A percentile compares a stretch with the other conserved stretches of the same genome.
Conservation (phyloP, 2,797 vertebrate species). For the Pteronotus mesoamericanus region DNA sequence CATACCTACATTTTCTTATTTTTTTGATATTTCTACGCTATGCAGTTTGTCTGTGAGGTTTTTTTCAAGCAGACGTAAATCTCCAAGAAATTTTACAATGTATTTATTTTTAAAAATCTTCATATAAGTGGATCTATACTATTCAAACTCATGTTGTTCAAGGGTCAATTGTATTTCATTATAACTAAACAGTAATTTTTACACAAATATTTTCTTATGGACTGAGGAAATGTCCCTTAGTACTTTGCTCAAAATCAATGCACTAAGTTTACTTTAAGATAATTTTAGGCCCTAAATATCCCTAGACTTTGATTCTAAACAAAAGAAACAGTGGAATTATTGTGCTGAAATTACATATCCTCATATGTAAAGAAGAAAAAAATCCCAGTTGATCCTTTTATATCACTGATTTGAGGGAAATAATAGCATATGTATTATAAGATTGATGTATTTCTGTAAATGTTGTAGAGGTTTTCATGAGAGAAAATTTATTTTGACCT, state of each 20-base stretch:
- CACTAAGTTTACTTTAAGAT: neutral
- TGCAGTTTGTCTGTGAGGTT: neutral
- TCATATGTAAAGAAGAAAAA: neutral
- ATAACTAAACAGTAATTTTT: neutral
- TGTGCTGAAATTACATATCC: neutral
- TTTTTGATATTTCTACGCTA: neutral
- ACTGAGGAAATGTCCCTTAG: neutral
- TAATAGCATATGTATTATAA: neutral
- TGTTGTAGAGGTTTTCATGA: neutral
- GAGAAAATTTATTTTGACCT: neutral
- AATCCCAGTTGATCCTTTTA: neutral
- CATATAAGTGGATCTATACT: neutral
- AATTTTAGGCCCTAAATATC: neutral
- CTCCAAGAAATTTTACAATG: neutral
- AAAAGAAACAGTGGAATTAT: neutral
- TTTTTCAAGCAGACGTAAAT: neutral
- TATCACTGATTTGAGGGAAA: neutral
- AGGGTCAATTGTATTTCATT: neutral
- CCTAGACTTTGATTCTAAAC: neutral
- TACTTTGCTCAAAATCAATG: neutral
- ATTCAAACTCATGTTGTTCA: neutral
- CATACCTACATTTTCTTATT: neutral
- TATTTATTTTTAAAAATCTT: neutral
- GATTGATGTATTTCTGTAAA: neutral
- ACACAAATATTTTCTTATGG: neutral